These are phyloP conservation scores for Thysanoteuthis rhombus DNA, from an alignment of 2,888 invertebrate genomes.

Conservation along the genomic window DNA sequence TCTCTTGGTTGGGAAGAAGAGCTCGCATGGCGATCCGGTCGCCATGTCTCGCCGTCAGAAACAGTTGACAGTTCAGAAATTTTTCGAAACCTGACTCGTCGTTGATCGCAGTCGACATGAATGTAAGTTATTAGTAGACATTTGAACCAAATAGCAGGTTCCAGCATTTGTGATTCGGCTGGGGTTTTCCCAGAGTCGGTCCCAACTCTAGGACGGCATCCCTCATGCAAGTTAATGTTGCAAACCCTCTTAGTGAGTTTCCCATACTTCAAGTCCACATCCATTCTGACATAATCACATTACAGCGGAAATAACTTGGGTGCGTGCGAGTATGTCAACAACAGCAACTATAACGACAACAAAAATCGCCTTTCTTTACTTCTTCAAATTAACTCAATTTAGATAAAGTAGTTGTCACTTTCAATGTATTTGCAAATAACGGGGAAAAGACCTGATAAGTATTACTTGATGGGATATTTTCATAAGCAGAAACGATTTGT, in stretches of 20 bases:
- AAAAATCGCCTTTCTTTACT: neutral
- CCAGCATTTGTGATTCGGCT: constrained; percentile 43
- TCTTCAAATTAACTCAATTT: neutral
- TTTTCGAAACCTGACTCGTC: constrained; percentile 40
- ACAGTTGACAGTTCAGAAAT: neutral
- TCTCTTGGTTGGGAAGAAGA: neutral
- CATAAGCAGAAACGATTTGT: neutral
- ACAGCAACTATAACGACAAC: too few relatives aligned
- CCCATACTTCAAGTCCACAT: constrained; percentile 44
- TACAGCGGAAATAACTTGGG: too few relatives aligned
- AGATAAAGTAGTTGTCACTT: too few relatives aligned
- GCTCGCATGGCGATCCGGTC: neutral
- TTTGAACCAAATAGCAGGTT: constrained; percentile 63
- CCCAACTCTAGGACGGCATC: constrained; percentile 44
- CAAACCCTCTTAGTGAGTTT: constrained; percentile 38
- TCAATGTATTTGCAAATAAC: too few relatives aligned
- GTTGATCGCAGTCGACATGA: constrained; percentile 55
- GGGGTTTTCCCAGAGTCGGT: constrained; percentile 28
- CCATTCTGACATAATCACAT: constrained; percentile 41
- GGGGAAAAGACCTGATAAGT: neutral
- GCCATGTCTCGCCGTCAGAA: neutral
- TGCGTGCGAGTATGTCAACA: too few relatives aligned
- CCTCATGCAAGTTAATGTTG: constrained; percentile 46
- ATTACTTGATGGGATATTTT: neutral
- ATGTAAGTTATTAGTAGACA: constrained; percentile 54